Evolutionary conservation across 92 coral and sea anemone species (phyloP).

Genomic region (Pocillopora grandis): DNA sequence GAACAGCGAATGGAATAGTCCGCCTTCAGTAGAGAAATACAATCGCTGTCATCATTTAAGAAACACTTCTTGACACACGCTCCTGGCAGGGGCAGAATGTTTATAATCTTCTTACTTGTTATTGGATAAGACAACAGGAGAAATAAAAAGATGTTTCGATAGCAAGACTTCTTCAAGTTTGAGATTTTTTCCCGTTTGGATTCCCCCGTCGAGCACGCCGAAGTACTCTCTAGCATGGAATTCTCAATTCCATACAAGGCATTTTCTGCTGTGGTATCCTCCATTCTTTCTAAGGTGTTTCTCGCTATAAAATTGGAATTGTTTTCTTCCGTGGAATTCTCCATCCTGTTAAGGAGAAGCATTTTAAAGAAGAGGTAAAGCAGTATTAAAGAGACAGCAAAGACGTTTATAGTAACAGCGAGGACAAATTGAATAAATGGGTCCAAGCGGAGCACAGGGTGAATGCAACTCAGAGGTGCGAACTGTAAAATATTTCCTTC

Average conservation of each 20-base stretch:
- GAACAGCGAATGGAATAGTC: slow-evolving; percentile 11
- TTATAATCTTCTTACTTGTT: neutral
- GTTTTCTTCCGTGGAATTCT: neutral
- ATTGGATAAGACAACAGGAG: neutral
- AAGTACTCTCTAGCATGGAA: no score
- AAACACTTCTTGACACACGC: neutral
- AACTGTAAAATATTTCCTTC: slow-evolving; percentile 48
- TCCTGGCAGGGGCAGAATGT: slow-evolving; percentile 1
- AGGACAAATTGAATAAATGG: slow-evolving; percentile 13
- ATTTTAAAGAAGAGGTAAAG: slow-evolving; percentile 7
- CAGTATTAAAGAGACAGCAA: neutral
- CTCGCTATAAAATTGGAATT: no score
- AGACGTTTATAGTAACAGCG: slow-evolving; percentile 4
- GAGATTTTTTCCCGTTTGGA: neutral
- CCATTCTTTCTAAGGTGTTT: no score
- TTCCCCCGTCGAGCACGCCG: no score
- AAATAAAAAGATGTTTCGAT: slow-evolving; percentile 6
- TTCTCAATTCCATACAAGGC: no score
- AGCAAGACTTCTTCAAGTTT: neutral
- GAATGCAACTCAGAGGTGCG: slow-evolving; percentile 25
- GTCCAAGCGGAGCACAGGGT: slow-evolving; percentile 3
- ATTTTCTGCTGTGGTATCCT: no score
- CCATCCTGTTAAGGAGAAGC: neutral
- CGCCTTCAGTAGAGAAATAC: neutral
- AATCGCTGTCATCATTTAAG: neutral